phyloP scores from a whole-genome alignment of 1,140 invertebrate species.

The Rhagoletis zephyria region DNA sequence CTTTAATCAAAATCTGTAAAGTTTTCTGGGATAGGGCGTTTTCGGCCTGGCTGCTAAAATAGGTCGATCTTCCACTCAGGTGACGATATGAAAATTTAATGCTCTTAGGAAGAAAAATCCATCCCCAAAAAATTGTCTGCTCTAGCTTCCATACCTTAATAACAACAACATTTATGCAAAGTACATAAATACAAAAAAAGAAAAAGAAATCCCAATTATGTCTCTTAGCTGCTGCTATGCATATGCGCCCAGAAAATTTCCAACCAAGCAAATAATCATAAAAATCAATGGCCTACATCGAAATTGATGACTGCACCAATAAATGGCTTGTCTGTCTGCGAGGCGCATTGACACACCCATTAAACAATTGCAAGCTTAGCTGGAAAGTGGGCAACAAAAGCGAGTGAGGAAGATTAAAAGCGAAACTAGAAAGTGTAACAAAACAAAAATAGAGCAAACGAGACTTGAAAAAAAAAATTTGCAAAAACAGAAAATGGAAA shows the following conservation, averaged over 20 bases:
- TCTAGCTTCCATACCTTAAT: background rate
- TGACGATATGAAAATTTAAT: no score
- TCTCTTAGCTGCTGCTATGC: background rate
- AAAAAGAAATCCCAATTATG: slow-evolving; percentile 1
- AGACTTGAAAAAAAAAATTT: background rate
- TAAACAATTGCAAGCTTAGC: slow-evolving; percentile 16
- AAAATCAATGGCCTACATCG: slow-evolving; percentile 51
- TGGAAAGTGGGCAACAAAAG: background rate
- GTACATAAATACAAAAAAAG: background rate
- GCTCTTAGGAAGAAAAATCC: no score
- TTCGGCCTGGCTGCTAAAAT: no score
- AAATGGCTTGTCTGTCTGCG: slow-evolving; percentile 35
- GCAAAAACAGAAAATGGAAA: slow-evolving; percentile 27
- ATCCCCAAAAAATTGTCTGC: no score
- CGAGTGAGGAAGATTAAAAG: background rate
- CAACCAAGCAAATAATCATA: slow-evolving; percentile 49
- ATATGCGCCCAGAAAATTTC: slow-evolving; percentile 18
- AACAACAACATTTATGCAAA: background rate
- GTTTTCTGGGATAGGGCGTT: no score
- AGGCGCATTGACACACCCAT: slow-evolving; percentile 44
- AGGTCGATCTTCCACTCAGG: no score
- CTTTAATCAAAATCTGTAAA: no score
- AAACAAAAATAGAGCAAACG: background rate
- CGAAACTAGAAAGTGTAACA: slow-evolving; percentile 6
- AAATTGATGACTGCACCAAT: slow-evolving; percentile 45